A percentile compares a stretch with the other conserved stretches of the same genome.
phyloP scores from a whole-genome alignment of 2,113 vertebrate genomes.

The Corythaixoides concolor region DNA sequence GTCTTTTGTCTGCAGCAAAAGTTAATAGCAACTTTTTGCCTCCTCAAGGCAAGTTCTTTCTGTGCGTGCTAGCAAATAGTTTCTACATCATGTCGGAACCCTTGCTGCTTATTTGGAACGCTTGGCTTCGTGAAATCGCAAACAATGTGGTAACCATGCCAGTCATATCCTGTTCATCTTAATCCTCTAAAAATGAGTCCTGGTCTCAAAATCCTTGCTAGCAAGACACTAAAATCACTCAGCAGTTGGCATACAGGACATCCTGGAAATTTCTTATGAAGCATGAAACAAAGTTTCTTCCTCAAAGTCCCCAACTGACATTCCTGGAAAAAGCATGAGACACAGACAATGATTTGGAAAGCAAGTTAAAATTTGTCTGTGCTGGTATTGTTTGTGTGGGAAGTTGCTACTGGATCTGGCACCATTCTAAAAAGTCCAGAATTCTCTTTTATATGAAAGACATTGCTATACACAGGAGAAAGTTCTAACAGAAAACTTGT shows the following conservation, averaged over 20 bases:
- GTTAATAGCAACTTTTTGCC: not conserved
- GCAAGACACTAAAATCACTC: not conserved
- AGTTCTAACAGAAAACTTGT: not conserved
- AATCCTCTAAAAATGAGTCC: not conserved
- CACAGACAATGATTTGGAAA: not conserved
- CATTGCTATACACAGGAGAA: not conserved
- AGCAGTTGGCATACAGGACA: not conserved
- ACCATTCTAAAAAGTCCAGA: not conserved
- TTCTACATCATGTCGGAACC: not conserved
- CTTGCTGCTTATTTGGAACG: not conserved
- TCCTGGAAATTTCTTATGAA: not conserved
- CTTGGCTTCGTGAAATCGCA: not conserved
- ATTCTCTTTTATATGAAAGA: not conserved
- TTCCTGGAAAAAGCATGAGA: not conserved
- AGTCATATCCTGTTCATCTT: not conserved
- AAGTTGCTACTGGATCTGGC: not conserved
- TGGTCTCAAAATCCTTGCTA: not conserved
- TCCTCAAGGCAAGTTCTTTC: not conserved
- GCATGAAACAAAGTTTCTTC: not conserved
- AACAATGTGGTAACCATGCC: not conserved
- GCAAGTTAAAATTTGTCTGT: not conserved
- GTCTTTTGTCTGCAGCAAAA: not conserved
- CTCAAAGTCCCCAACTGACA: not conserved
- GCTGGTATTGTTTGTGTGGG: not conserved
- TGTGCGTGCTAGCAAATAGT: not conserved